Base-by-base conservation (phyloP, 2,888 invertebrate species). In the Bruchidius siliquastri region DNA sequence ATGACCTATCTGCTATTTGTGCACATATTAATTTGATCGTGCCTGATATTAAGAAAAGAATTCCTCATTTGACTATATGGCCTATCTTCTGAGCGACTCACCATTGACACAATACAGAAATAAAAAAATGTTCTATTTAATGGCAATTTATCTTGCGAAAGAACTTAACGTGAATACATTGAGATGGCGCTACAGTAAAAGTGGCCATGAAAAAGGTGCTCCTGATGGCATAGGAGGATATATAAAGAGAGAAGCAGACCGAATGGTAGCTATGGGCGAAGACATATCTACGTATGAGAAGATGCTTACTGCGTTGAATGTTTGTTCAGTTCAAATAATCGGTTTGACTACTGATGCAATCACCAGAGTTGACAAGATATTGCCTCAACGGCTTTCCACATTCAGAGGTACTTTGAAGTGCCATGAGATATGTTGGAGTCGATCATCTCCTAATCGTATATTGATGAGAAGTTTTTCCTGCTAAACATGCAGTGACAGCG, bases 211-310 rank as follows among this genome's bases (percentile, higher is more conserved):
- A 8, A 84, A 84, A 76, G 83, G 82, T 67, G 82, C 83, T 20
- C 81, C 83, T 72, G 84, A 84, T 77, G 84, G 84, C 22, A 79
- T 85, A 20, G 85, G 84, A 74, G 85, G 81, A 6, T 77, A 81
- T 20, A 30, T 85, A 22, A 85, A 85, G 79, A 72, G 83, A 74
- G 77, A 80, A 69, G 85, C 83, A 70, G 83, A 83, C 74, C 71
- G 77, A 74, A 76, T 72, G 10, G 79, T 79, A 71, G 78, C 76
- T 67, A 72, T 75, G 72, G 77, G 78, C 67, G 2, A 76, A 73
- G 79, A 81, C 72, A 79, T 81, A 8, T 21, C 68, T 8, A 68
- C 3, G 2, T 68, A 21, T 21, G 20, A 68, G 68, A 21, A 21
- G 68, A 68, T 21, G 68, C 68, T 21, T 21, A 68, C 68, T 68